Evolutionary conservation across 2,113 vertebrate species (phyloP).

Genomic region (Coreoperca whiteheadi): DNA sequence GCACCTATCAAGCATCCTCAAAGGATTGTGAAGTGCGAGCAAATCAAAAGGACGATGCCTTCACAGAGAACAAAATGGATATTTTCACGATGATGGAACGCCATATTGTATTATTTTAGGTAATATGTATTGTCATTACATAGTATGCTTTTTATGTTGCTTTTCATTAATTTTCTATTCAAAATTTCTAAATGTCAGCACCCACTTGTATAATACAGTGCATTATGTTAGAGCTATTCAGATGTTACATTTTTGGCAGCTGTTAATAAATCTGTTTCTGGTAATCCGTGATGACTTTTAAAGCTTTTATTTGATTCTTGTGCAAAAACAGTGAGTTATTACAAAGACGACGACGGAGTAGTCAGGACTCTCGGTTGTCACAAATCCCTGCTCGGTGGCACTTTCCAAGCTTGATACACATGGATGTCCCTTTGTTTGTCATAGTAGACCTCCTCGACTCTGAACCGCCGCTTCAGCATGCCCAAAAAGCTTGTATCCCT

Average conservation of each 20-base stretch:
- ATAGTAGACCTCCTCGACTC: slow-evolving; percentile 88
- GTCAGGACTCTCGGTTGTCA: slow-evolving; percentile 37
- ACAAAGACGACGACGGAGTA: neutral
- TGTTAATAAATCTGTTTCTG: slow-evolving; percentile 82
- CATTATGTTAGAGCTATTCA: slow-evolving; percentile 78
- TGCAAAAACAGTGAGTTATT: neutral
- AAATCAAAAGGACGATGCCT: slow-evolving; percentile 21
- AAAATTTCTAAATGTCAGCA: slow-evolving; percentile 77
- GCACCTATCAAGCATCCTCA: neutral
- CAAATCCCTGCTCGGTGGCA: slow-evolving; percentile 75
- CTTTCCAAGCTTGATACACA: slow-evolving; percentile 88
- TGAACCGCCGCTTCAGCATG: slow-evolving; percentile 86
- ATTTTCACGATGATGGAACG: slow-evolving; percentile 61
- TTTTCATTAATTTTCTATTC: slow-evolving; percentile 72
- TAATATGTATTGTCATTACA: slow-evolving; percentile 72
- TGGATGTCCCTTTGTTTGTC: slow-evolving; percentile 89
- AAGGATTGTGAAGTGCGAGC: slow-evolving; percentile 33
- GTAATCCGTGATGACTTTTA: slow-evolving; percentile 41
- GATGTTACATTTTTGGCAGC: slow-evolving; percentile 82
- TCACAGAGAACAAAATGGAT: slow-evolving; percentile 23
- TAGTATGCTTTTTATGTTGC: slow-evolving; percentile 71
- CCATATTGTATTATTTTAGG: slow-evolving; percentile 73
- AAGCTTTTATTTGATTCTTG: slow-evolving; percentile 1
- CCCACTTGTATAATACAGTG: slow-evolving; percentile 74
- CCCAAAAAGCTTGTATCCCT: slow-evolving; percentile 90